A percentile compares a stretch with the other conserved stretches of the same genome.
Evolutionary conservation across 92 coral and sea anemone genomes (phyloP).

Genomic region (Metridium senile): DNA sequence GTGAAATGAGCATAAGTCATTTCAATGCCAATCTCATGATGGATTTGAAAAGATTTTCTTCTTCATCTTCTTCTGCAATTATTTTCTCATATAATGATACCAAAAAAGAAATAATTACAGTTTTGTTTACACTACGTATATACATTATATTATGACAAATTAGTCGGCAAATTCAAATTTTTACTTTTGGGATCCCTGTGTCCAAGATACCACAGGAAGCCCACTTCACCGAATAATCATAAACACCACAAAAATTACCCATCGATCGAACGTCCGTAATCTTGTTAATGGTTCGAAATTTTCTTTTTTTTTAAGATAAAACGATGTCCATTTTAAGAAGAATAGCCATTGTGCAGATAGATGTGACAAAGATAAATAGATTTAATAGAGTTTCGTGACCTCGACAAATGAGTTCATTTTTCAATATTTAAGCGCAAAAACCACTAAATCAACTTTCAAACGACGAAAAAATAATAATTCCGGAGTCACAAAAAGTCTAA

Average conservation of each 20-base stretch:
- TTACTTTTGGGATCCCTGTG: constrained; percentile 3
- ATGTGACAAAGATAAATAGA: not conserved
- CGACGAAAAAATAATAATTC: no score
- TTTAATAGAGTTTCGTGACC: not conserved
- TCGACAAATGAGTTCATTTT: not conserved
- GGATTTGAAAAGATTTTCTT: not conserved
- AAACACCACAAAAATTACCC: no score
- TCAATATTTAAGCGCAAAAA: no score
- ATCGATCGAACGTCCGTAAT: no score
- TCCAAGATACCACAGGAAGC: not conserved
- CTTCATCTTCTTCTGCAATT: not conserved
- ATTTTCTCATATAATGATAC: not conserved
- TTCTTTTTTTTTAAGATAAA: no score
- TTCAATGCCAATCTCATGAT: not conserved
- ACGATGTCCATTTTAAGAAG: no score
- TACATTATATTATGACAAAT: not conserved
- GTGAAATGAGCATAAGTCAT: not conserved
- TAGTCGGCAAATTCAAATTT: not conserved
- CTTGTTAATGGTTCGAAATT: no score
- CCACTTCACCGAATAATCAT: not conserved
- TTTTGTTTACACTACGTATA: not conserved
- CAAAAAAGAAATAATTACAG: not conserved
- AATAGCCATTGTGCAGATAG: no score
- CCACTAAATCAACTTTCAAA: not conserved
- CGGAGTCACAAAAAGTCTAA: no score